Percentiles rank a stretch among this genome's conserved stretches.
Evolutionary conservation across 2,797 vertebrate species (phyloP).

Genomic region (Phataginus tetradactyla): DNA sequence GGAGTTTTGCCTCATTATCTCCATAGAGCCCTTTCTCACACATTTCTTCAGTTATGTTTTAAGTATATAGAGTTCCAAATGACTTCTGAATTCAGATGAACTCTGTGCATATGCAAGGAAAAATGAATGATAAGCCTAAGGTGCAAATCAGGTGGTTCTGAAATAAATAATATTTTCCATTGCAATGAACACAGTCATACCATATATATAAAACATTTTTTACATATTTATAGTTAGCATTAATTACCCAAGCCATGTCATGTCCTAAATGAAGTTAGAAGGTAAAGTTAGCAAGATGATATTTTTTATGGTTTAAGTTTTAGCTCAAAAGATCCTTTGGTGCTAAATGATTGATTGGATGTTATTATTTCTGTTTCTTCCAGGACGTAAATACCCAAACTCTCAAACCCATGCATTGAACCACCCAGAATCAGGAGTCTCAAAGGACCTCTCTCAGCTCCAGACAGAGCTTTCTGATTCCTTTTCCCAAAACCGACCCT

Average conservation of each 20-base stretch:
- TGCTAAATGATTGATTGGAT: neutral
- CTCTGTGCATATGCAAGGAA: neutral
- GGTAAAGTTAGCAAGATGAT: neutral
- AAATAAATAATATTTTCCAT: slow-evolving; percentile 59
- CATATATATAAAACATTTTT: neutral
- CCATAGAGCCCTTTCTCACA: neutral
- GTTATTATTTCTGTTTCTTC: neutral
- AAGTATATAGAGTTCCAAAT: neutral
- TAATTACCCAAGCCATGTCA: slow-evolving; percentile 51
- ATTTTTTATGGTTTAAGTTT: neutral
- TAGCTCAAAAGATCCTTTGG: neutral
- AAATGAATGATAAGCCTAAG: neutral
- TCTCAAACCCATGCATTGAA: neutral
- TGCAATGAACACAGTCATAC: neutral
- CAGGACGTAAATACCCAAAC: neutral
- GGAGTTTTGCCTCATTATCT: neutral
- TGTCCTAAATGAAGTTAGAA: neutral
- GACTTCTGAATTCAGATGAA: neutral
- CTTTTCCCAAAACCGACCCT: neutral
- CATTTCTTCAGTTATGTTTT: neutral
- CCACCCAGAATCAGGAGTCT: neutral
- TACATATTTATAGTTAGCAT: slow-evolving; percentile 36
- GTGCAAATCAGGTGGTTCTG: neutral
- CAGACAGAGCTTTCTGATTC: neutral
- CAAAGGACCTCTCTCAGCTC: neutral